Evolutionary conservation across 2,888 invertebrate species (phyloP).

Genomic region (Endotricha flammealis): DNA sequence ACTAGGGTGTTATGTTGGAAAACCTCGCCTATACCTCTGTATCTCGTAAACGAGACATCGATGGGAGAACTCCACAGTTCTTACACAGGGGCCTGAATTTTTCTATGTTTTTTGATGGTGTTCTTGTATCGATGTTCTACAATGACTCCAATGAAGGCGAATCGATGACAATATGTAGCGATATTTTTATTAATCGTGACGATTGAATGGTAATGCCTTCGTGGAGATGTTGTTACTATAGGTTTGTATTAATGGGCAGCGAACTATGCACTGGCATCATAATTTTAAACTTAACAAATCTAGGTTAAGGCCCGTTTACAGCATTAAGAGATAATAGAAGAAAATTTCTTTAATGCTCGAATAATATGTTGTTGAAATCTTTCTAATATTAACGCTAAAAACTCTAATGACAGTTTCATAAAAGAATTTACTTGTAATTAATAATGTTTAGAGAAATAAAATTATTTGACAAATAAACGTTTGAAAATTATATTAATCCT

Average conservation of each 20-base stretch:
- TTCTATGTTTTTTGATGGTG: slow-evolving; percentile 30
- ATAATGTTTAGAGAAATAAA: slow-evolving; percentile 9
- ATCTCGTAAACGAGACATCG: slow-evolving; percentile 33
- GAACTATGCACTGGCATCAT: slow-evolving; percentile 1
- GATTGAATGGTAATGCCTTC: slow-evolving; percentile 33
- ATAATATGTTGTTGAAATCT: no score
- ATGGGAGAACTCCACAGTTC: slow-evolving; percentile 50
- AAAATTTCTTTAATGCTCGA: no score
- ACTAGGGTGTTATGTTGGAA: slow-evolving; percentile 48
- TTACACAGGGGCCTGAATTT: slow-evolving; percentile 21
- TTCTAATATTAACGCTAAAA: slow-evolving; percentile 3
- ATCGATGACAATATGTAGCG: slow-evolving; percentile 58
- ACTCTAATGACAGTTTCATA: slow-evolving; percentile 5
- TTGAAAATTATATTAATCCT: slow-evolving; percentile 1
- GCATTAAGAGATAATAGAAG: background rate
- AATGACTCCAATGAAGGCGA: slow-evolving; percentile 44
- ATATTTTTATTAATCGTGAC: slow-evolving; percentile 37
- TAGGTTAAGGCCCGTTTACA: slow-evolving; percentile 3
- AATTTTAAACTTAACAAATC: background rate
- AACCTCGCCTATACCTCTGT: slow-evolving; percentile 54
- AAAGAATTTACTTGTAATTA: slow-evolving; percentile 10
- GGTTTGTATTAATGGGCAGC: slow-evolving; percentile 34
- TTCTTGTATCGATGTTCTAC: slow-evolving; percentile 46
- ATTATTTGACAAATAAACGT: slow-evolving; percentile 3
- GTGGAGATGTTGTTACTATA: slow-evolving; percentile 28